Percentiles rank a stretch among this genome's conserved stretches.
Conservation (phyloP, 1,140 invertebrate genomes). For the Dendrolimus punctatus region DNA sequence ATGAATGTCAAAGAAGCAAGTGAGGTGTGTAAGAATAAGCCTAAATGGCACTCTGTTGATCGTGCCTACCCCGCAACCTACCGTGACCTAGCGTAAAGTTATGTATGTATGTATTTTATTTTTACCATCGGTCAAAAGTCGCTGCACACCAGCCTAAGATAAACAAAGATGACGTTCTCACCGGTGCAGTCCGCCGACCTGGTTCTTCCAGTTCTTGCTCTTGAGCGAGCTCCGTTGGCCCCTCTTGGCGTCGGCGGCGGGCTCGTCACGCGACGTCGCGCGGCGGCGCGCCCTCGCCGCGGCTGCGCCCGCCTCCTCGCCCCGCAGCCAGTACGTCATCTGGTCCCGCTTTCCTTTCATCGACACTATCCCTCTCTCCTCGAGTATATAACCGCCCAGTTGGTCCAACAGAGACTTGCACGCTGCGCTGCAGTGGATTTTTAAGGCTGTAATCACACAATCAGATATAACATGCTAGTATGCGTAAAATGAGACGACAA, state of each 20-base stretch:
- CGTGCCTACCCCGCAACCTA: no score
- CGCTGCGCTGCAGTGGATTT: slow-evolving; percentile 91
- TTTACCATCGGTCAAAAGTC: slow-evolving; percentile 1
- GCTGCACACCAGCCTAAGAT: not conserved
- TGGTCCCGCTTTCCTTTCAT: slow-evolving; percentile 93
- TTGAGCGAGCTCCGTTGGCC: slow-evolving; percentile 79
- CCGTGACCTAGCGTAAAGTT: no score
- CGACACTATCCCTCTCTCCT: slow-evolving; percentile 84
- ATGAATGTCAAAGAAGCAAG: no score
- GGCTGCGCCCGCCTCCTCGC: slow-evolving; percentile 77
- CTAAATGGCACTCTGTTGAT: no score
- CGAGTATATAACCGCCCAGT: slow-evolving; percentile 86
- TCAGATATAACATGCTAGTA: slow-evolving; percentile 1
- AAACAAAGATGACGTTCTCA: slow-evolving; percentile 8
- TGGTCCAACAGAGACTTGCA: slow-evolving; percentile 89
- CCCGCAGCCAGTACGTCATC: slow-evolving; percentile 89
- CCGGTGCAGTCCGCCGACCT: slow-evolving; percentile 55
- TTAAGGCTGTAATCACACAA: slow-evolving; percentile 74
- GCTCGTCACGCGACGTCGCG: slow-evolving; percentile 13
- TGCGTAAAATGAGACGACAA: not conserved
- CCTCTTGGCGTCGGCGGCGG: slow-evolving; percentile 28
- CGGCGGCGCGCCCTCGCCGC: slow-evolving; percentile 71
- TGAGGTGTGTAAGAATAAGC: no score
- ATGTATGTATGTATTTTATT: no score
- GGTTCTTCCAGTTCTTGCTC: slow-evolving; percentile 59